Percentiles rank a stretch among this genome's conserved stretches.
Evolutionary conservation across 2,888 invertebrate genomes (phyloP).

Genomic region (Anarsia innoxiella): DNA sequence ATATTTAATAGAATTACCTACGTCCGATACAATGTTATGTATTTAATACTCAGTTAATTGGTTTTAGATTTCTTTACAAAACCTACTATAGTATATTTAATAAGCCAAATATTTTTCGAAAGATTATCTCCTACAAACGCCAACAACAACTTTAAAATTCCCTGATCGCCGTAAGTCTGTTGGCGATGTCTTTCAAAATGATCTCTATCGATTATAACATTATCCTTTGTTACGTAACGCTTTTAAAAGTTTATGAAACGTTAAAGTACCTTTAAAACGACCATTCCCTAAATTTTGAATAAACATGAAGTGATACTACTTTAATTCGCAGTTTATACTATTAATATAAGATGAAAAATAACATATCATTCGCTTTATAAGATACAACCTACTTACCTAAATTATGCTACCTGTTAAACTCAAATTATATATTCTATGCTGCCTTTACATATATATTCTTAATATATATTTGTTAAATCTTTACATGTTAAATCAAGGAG

Average conservation of each 20-base stretch:
- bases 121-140: neutral
- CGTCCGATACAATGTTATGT: constrained; percentile 1
- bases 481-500: no score
- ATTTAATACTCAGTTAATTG: neutral
- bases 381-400: constrained; percentile 46
- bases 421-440: constrained; percentile 42
- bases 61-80: constrained; percentile 5
- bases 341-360: constrained; percentile 54
- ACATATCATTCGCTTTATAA: constrained; percentile 76
- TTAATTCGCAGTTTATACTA: constrained; percentile 43
- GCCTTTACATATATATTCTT: constrained; percentile 30
- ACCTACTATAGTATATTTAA: no score
- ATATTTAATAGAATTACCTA: constrained; percentile 18
- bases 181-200: constrained; percentile 1
- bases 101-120: neutral
- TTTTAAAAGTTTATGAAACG: constrained; percentile 23
- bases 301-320: constrained; percentile 49
- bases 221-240: constrained; percentile 1
- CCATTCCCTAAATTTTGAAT: constrained; percentile 36
- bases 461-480: constrained; percentile 12
- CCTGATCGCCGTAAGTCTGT: no score
- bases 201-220: constrained; percentile 4
- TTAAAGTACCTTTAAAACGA: constrained; percentile 23
- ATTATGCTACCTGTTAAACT: constrained; percentile 39
- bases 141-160: neutral